Base-by-base conservation (phyloP, 2,888 invertebrate species). In the Cantharis rustica region DNA sequence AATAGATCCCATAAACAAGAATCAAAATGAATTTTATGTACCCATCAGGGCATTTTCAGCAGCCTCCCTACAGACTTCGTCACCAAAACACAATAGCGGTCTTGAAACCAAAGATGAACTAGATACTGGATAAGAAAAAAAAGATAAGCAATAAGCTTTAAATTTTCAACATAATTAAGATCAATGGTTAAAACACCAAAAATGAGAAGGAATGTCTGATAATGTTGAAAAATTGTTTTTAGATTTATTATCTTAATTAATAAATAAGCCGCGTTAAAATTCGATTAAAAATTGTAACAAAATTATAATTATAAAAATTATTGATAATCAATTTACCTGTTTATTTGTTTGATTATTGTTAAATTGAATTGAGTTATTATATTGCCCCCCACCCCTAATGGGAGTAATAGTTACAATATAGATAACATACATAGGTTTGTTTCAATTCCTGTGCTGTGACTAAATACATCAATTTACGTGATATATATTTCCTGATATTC, bases 401-500 rank as follows among this genome's bases (percentile, higher is more conserved):
- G 47, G n/a, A 47, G 47, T 47, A 47, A 47, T 47, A 47, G n/a
- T 47, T n/a, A n/a, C 7, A 47, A n/a, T 31, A 31, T 47, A 47
- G 47, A 47, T 47, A 47, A n/a, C 47, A 47, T 7, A n/a, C n/a
- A 47, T 47, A 47, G 7, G 47, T 47, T n/a, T 47, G 47, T 47
- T 47, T 47, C 47, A 47, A 47, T 47, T 47, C 47, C 47, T 47
- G 47, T 47, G n/a, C n/a, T 47, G 47, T 47, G 47, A 47, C n/a
- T 47, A n/a, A 47, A 73, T 66, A 61, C 27, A 75, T 70, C 17
- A 68, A 76, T 68, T 69, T 72, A 64, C 31, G 63, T 23, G 74
- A 76, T 77, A 77, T 72, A 72, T 69, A 75, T 74, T 74, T 77
- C 77, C 74, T 77, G 20, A 72, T 66, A 47, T 66, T 20, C 63